Evolutionary conservation across 2,113 vertebrate species (phyloP).

Genomic region (Myiagra hebetior): DNA sequence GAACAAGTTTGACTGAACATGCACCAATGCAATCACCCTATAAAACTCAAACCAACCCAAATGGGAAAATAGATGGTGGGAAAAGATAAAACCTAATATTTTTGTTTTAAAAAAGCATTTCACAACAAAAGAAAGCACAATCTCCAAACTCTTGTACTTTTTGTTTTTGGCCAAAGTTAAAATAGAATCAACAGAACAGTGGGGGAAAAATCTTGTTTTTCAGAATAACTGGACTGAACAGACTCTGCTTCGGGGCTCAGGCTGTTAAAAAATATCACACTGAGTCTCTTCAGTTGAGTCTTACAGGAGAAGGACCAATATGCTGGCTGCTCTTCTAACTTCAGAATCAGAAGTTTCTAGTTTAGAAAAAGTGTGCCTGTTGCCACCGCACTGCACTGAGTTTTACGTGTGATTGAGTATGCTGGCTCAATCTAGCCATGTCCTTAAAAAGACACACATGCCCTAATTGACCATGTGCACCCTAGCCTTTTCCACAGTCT

Average conservation of each 20-base stretch:
- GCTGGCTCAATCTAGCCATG: neutral
- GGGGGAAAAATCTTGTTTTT: neutral
- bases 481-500: neutral
- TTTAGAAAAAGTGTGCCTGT: neutral
- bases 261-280: neutral
- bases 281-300: neutral
- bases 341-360: neutral
- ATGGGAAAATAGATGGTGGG: neutral
- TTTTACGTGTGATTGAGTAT: neutral
- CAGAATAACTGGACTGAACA: neutral
- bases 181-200: neutral
- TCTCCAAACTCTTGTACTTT: neutral
- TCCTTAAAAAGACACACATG: neutral
- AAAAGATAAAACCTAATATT: neutral
- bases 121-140: neutral
- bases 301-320: neutral
- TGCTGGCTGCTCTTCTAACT: neutral
- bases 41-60: neutral
- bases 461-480: neutral
- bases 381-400: neutral
- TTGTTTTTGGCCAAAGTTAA: neutral
- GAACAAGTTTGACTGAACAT: neutral
- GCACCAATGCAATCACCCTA: neutral
- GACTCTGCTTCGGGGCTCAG: neutral
- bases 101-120: constrained; percentile 19